These are phyloP conservation scores for Smutsia temminckii DNA, from an alignment of 2,797 vertebrate species.

Conservation along the genomic window DNA sequence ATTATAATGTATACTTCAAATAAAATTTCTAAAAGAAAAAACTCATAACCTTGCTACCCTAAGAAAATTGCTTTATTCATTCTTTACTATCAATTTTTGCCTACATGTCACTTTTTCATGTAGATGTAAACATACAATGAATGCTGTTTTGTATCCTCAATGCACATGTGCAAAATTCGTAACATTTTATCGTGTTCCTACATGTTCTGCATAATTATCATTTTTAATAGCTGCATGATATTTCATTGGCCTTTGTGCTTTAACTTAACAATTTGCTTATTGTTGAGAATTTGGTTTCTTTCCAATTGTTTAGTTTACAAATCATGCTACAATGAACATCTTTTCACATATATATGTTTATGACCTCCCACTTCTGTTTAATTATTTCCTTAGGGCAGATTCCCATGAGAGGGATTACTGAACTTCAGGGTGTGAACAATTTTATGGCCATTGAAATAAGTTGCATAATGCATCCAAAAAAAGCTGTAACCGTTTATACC, in stretches of 20 bases:
- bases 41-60: not conserved
- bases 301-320: conserved; percentile 32
- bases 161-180: not conserved
- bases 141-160: not conserved
- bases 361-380: conserved; percentile 20
- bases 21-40: not conserved
- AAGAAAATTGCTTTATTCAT: not conserved
- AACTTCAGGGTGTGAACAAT: conserved; percentile 5
- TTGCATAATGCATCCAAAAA: not conserved
- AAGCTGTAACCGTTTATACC: not conserved
- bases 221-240: conserved; percentile 43
- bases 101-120: not conserved
- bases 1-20: not conserved
- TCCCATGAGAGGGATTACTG: conserved; percentile 39
- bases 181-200: conserved; percentile 19
- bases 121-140: not conserved
- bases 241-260: not conserved
- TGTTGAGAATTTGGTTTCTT: conserved; percentile 35
- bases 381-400: conserved; percentile 60
- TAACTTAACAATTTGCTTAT: conserved; percentile 40
- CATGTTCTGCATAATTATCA: not conserved
- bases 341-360: not conserved
- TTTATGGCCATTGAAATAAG: not conserved
- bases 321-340: conserved; percentile 32
- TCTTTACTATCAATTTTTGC: not conserved